Conservation (phyloP, 2,797 vertebrate species). For the Distichodus sexfasciatus region DNA sequence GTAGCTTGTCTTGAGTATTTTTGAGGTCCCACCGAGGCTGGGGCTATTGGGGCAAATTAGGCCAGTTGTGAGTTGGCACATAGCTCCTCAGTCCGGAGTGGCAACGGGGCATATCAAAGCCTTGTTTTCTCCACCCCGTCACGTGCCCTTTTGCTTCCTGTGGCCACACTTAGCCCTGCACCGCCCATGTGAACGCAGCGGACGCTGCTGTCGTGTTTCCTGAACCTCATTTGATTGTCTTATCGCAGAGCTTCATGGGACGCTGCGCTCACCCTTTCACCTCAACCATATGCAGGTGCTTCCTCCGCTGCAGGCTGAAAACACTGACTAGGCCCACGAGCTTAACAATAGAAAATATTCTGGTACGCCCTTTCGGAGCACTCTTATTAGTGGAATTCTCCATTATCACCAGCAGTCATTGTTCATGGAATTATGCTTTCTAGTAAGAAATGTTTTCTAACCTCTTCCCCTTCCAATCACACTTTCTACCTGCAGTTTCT, state of each 20-base stretch:
- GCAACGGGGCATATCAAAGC: constrained; percentile 18
- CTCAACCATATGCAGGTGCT: constrained; percentile 34
- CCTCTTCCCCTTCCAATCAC: not conserved
- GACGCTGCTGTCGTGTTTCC: constrained; percentile 14
- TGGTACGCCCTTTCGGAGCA: constrained; percentile 14
- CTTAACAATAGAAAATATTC: constrained; percentile 20
- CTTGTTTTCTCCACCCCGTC: constrained; percentile 31
- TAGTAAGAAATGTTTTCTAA: not conserved
- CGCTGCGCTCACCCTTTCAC: constrained; percentile 16
- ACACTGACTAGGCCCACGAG: not conserved
- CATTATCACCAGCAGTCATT: not conserved
- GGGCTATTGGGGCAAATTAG: constrained; percentile 37
- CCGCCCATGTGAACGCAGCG: not conserved
- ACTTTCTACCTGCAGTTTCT: not conserved
- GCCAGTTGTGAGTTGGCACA: constrained; percentile 10
- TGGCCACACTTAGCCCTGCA: not conserved
- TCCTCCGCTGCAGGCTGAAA: constrained; percentile 32
- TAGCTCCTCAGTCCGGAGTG: constrained; percentile 7
- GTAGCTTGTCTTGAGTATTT: too few relatives aligned
- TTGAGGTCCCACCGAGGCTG: constrained; percentile 30
- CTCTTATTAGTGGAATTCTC: constrained; percentile 6
- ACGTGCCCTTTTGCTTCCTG: constrained; percentile 20
- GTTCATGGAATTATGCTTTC: not conserved
- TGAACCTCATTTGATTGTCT: constrained; percentile 29
- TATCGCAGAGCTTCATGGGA: not conserved